Evolutionary conservation across 1,140 invertebrate genomes (phyloP).

Genomic region (Macrobrachium rosenbergii): DNA sequence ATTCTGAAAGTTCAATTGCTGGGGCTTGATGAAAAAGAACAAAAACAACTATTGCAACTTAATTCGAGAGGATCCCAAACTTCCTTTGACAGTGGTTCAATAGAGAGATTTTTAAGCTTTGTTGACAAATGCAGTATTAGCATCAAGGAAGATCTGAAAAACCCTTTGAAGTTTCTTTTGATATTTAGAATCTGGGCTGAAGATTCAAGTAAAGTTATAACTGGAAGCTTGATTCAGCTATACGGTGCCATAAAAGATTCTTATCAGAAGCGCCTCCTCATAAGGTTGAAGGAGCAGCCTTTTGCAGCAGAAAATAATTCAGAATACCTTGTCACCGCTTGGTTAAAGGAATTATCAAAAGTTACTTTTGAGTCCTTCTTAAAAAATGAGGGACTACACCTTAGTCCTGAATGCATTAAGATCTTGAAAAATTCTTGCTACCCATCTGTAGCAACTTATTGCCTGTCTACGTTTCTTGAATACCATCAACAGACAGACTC

Average conservation of each 20-base stretch:
- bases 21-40: neutral
- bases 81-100: neutral
- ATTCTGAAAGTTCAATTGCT: neutral
- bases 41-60: neutral
- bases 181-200: slow-evolving; percentile 2
- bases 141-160: neutral
- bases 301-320: neutral
- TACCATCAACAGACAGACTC: neutral
- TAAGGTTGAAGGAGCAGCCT: neutral
- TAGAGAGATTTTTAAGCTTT: neutral
- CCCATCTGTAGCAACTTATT: neutral
- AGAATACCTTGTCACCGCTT: neutral
- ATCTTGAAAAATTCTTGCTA: neutral
- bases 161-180: slow-evolving; percentile 18
- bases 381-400: neutral
- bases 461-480: slow-evolving; percentile 21
- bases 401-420: neutral
- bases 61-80: neutral
- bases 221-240: neutral
- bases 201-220: too few relatives aligned
- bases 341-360: slow-evolving; percentile 12
- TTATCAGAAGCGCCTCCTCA: neutral
- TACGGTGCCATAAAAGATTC: neutral
- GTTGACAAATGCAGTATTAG: neutral
- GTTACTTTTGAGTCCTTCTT: slow-evolving; percentile 3